A percentile compares a stretch with the other conserved stretches of the same genome.
Evolutionary conservation across 2,797 vertebrate genomes (phyloP).

Genomic region (Malurus splendens): DNA sequence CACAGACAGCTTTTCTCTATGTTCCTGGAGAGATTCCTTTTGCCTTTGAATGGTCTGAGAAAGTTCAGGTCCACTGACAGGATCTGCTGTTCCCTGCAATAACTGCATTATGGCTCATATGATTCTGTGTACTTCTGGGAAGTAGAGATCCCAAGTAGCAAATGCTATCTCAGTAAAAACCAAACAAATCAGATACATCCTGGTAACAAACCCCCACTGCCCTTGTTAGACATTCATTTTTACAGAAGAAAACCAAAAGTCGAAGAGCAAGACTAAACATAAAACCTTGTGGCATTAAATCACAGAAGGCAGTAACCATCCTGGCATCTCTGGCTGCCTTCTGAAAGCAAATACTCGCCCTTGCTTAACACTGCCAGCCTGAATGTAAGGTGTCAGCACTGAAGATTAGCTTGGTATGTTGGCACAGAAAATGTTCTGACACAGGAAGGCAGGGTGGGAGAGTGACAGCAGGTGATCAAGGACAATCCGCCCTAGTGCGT

Average conservation of each 20-base stretch:
- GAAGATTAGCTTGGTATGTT: background rate
- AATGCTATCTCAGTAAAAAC: background rate
- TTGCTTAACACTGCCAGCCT: background rate
- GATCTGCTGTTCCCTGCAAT: accelerated
- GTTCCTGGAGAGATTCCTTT: background rate
- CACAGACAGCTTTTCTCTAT: background rate
- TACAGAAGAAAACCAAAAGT: background rate
- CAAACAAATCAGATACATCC: background rate
- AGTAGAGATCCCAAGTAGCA: background rate
- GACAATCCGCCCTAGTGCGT: background rate
- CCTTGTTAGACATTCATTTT: background rate
- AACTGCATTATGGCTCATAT: background rate
- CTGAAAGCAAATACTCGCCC: background rate
- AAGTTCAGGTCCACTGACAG: background rate
- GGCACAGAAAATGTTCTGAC: background rate
- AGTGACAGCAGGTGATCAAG: background rate
- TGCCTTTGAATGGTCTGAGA: background rate
- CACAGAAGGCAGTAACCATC: background rate
- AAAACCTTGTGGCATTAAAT: background rate
- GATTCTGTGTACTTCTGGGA: background rate
- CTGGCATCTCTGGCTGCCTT: background rate
- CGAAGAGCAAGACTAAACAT: background rate
- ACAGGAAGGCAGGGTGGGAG: background rate
- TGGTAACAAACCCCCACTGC: accelerated
- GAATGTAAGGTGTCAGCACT: background rate